A percentile compares a stretch with the other conserved stretches of the same genome.
phyloP scores from a whole-genome alignment of 2,888 invertebrate genomes.

The Pardosa pseudoannulata region DNA sequence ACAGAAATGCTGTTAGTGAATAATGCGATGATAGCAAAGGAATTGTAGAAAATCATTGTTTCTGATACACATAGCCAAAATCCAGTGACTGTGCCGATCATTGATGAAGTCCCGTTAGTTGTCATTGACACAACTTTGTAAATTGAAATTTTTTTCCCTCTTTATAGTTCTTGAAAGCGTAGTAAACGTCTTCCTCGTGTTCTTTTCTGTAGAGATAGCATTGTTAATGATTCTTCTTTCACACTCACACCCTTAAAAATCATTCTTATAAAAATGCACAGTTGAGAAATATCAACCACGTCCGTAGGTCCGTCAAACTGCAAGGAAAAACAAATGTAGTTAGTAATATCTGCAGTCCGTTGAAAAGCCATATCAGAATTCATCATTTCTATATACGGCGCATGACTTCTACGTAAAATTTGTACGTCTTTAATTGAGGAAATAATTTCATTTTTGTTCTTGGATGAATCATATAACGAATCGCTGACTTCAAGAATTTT shows the following conservation, averaged over 20 bases:
- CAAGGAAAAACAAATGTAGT: slow-evolving; percentile 14
- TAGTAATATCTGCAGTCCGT: background rate
- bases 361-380: background rate
- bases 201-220: background rate
- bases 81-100: background rate
- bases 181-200: background rate
- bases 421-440: slow-evolving; percentile 26
- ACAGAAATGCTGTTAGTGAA: background rate
- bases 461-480: slow-evolving; percentile 13
- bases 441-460: slow-evolving; percentile 25
- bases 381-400: background rate
- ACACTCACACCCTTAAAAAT: slow-evolving; percentile 7
- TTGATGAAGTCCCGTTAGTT: background rate
- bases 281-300: background rate
- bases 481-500: slow-evolving; percentile 24
- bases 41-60: background rate
- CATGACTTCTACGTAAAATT: background rate
- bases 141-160: background rate
- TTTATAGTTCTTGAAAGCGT: background rate
- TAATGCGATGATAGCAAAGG: background rate
- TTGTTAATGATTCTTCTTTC: slow-evolving; percentile 21
- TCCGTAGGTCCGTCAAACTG: slow-evolving; percentile 26
- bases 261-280: slow-evolving; percentile 13
- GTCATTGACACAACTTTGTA: background rate
- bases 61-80: background rate